A percentile compares a stretch with the other conserved stretches of the same genome.
These are phyloP conservation scores for Drosophila prostipennis DNA, from an alignment of 2,888 invertebrate genomes.

Conservation along the genomic window DNA sequence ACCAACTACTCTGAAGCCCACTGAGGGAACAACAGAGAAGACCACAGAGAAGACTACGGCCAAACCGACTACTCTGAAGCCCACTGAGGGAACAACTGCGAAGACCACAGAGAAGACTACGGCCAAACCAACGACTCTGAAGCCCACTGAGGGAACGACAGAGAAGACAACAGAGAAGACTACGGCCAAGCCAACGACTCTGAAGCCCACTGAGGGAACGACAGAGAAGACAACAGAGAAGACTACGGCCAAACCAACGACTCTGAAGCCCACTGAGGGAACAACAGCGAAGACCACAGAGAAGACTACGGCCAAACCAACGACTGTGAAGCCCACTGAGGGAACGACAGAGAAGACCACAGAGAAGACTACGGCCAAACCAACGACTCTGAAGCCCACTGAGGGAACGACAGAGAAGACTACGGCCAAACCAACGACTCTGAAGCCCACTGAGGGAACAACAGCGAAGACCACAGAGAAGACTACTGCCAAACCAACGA, in stretches of 20 bases:
- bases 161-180: neutral
- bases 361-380: no score
- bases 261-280: slow-evolving; percentile 1
- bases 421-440: neutral
- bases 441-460: no score
- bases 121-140: neutral
- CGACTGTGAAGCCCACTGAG: slow-evolving; percentile 4
- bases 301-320: neutral
- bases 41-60: no score
- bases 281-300: neutral
- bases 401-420: no score
- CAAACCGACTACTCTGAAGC: neutral
- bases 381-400: slow-evolving; percentile 6
- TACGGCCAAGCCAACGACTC: neutral
- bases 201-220: neutral
- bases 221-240: no score
- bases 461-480: neutral
- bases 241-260: slow-evolving; percentile 1
- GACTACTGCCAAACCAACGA: neutral
- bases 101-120: no score
- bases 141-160: no score
- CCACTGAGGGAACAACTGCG: neutral
- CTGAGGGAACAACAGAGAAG: neutral
- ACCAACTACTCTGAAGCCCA: neutral
- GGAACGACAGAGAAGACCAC: no score